Evolutionary conservation across 2,888 invertebrate genomes (phyloP).

Genomic region (Campaea margaritaria): DNA sequence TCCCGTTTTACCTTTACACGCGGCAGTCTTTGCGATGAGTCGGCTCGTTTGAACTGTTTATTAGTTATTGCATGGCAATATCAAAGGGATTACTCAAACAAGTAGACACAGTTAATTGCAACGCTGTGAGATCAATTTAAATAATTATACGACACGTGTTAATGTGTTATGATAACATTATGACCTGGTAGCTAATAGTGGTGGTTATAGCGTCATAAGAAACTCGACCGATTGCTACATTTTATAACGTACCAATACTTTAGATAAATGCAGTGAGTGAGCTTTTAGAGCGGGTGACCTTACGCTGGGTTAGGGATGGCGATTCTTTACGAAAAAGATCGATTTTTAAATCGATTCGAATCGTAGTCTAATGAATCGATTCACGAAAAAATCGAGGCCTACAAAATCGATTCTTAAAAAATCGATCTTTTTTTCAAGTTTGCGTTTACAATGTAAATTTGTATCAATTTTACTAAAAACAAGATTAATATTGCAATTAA

Average conservation of each 20-base stretch:
- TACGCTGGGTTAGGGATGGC: slow-evolving; percentile 47
- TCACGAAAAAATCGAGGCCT: no score
- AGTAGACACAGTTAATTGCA: slow-evolving; percentile 6
- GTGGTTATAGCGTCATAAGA: not conserved
- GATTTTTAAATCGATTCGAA: no score
- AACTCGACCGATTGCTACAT: slow-evolving; percentile 29
- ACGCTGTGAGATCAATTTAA: not conserved
- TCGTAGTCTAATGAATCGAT: no score
- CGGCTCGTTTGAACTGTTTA: slow-evolving; percentile 33
- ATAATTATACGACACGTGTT: not conserved
- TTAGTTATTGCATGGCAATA: slow-evolving; percentile 10
- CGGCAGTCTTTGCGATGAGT: slow-evolving; percentile 29
- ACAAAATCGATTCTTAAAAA: no score
- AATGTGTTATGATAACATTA: not conserved
- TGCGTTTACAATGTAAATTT: no score
- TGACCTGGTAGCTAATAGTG: slow-evolving; percentile 20
- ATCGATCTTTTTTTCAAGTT: no score
- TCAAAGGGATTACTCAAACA: slow-evolving; percentile 1
- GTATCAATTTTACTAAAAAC: no score
- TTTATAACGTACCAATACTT: slow-evolving; percentile 29
- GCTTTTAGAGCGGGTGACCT: slow-evolving; percentile 53
- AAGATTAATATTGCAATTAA: no score
- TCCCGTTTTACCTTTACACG: slow-evolving; percentile 44
- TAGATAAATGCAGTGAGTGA: slow-evolving; percentile 25
- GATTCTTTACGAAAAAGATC: no score